A percentile compares a stretch with the other conserved stretches of the same genome.
Evolutionary conservation across 2,113 vertebrate species (phyloP).

Genomic region (Nerophis ophidion): DNA sequence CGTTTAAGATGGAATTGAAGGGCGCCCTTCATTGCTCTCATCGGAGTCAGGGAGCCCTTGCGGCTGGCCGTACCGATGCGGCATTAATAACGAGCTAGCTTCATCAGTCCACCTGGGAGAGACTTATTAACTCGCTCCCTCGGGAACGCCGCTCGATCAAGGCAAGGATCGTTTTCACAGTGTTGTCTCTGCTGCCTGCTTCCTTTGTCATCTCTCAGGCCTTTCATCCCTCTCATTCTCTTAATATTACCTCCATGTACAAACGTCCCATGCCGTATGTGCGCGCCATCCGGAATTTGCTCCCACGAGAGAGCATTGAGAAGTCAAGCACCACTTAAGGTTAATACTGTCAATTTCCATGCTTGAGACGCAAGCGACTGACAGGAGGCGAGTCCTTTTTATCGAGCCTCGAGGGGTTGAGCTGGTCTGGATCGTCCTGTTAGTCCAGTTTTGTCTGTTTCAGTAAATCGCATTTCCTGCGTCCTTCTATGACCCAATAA

Average conservation of each 20-base stretch:
- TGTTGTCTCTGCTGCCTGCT: not conserved
- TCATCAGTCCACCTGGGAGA: slow-evolving; percentile 58
- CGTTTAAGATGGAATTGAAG: slow-evolving; percentile 32
- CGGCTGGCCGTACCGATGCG: slow-evolving; percentile 26
- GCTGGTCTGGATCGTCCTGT: not conserved
- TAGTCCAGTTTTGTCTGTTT: not conserved
- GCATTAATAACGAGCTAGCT: slow-evolving; percentile 57
- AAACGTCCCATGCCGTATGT: slow-evolving; percentile 2
- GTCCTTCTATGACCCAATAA: no score
- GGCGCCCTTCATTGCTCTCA: slow-evolving; percentile 21
- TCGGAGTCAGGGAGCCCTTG: slow-evolving; percentile 7
- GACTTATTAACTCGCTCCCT: slow-evolving; percentile 55
- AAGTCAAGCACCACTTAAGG: slow-evolving; percentile 45
- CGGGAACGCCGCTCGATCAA: slow-evolving; percentile 30
- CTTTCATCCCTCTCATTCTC: not conserved
- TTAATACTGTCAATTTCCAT: slow-evolving; percentile 43
- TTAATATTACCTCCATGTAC: slow-evolving; percentile 16
- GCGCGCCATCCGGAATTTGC: slow-evolving; percentile 28
- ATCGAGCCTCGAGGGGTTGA: slow-evolving; percentile 14
- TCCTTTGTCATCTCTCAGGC: slow-evolving; percentile 39
- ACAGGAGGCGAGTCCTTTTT: slow-evolving; percentile 24
- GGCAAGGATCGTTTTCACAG: slow-evolving; percentile 7
- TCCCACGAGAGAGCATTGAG: slow-evolving; percentile 21
- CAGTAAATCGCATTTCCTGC: no score
- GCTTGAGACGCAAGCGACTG: slow-evolving; percentile 19